These are phyloP conservation scores for Tympanoctomys barrerae DNA, from an alignment of 2,797 vertebrate species.

Conservation along the genomic window DNA sequence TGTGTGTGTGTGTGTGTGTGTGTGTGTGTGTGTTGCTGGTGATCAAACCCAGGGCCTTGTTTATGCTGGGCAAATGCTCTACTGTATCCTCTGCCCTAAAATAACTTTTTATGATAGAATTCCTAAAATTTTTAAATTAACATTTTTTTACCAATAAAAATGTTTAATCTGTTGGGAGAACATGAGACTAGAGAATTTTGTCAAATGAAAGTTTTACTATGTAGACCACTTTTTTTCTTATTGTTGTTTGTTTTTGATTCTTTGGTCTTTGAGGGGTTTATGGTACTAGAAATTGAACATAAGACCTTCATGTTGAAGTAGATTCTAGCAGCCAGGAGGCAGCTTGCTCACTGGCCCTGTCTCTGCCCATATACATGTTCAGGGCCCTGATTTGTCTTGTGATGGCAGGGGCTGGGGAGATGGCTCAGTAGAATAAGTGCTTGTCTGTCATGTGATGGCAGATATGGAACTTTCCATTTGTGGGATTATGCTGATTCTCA, in stretches of 20 bases:
- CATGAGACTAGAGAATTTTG: neutral
- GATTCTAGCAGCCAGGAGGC: neutral
- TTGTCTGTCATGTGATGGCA: too few species aligned
- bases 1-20: neutral
- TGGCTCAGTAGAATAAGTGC: too few species aligned
- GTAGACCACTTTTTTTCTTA: neutral
- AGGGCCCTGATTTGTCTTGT: too few species aligned
- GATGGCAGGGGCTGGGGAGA: too few species aligned
- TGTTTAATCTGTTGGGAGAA: neutral
- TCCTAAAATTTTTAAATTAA: neutral
- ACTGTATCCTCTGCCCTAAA: neutral
- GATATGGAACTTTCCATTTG: neutral
- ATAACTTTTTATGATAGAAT: neutral
- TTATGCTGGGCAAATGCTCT: neutral
- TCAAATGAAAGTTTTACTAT: neutral
- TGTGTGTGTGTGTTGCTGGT: neutral
- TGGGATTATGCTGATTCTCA: too few species aligned
- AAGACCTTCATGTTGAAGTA: neutral
- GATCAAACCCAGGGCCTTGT: neutral
- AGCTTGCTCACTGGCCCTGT: neutral
- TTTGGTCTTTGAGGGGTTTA: neutral
- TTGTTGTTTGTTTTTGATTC: neutral
- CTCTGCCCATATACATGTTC: too few species aligned
- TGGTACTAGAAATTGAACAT: neutral
- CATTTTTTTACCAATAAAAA: conserved; percentile 13